Evolutionary conservation across 2,113 vertebrate species (phyloP).

Genomic region (Poeciliopsis retropinna): DNA sequence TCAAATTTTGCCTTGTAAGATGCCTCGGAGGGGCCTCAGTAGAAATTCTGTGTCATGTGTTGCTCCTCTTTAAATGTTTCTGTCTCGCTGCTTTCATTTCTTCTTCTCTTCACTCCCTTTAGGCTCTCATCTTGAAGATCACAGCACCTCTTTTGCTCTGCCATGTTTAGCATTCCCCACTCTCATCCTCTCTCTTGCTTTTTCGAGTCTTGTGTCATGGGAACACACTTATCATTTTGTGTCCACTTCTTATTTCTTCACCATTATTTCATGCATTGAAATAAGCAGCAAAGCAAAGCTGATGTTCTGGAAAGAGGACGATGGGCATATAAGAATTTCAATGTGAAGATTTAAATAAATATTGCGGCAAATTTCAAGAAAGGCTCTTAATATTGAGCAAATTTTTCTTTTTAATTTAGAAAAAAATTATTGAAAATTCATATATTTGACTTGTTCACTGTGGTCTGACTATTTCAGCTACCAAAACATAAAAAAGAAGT

Average conservation of each 20-base stretch:
- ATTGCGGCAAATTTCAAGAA: background rate
- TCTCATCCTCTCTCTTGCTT: conserved; percentile 19
- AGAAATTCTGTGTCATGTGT: conserved; percentile 44
- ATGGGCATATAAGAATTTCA: background rate
- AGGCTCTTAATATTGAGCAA: background rate
- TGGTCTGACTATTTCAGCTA: too few relatives aligned
- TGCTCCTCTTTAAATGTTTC: conserved; percentile 36
- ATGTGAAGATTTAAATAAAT: too few relatives aligned
- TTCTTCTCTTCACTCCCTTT: conserved; percentile 21
- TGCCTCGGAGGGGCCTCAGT: conserved; percentile 55
- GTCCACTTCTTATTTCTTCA: conserved; percentile 12
- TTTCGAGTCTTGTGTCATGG: conserved; percentile 27
- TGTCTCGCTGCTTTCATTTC: conserved; percentile 13
- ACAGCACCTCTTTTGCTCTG: conserved; percentile 33
- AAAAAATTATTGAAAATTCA: background rate
- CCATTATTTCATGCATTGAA: background rate
- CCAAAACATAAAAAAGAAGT: background rate
- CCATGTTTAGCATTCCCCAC: conserved; percentile 26
- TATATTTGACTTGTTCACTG: background rate
- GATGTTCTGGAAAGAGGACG: background rate
- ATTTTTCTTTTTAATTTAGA: too few relatives aligned
- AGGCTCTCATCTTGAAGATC: conserved; percentile 40
- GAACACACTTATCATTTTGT: conserved; percentile 16
- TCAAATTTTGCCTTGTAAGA: conserved; percentile 54
- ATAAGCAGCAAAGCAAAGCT: conserved; percentile 17